Percentiles rank a stretch among this genome's conserved stretches.
Conservation (phyloP, 2,797 vertebrate genomes). For the Adrianichthys oophorus region DNA sequence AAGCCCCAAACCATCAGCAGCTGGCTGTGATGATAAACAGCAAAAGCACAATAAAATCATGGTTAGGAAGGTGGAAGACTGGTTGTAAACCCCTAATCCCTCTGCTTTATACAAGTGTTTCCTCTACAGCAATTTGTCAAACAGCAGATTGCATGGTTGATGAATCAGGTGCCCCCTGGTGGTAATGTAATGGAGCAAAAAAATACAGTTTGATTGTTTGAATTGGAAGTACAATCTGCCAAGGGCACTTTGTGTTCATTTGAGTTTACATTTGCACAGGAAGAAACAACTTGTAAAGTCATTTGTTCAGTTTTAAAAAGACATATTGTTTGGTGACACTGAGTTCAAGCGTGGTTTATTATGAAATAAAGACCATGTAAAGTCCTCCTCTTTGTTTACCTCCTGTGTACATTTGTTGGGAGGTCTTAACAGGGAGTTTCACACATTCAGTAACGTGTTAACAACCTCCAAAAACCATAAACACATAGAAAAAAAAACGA, state of each 20-base stretch:
- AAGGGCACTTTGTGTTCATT: conserved; percentile 52
- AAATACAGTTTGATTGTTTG: conserved; percentile 74
- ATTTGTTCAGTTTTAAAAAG: conserved; percentile 37
- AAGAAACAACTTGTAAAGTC: conserved; percentile 38
- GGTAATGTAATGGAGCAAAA: conserved; percentile 77
- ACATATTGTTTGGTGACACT: conserved; percentile 16
- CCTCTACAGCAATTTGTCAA: conserved; percentile 72
- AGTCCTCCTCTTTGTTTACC: too few relatives aligned
- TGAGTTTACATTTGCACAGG: conserved; percentile 60
- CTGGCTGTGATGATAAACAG: conserved; percentile 43
- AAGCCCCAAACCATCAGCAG: conserved; percentile 17
- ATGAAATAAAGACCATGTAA: too few relatives aligned
- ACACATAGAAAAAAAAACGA: conserved; percentile 63
- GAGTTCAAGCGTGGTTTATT: neutral
- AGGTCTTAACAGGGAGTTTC: conserved; percentile 40
- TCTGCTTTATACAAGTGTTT: conserved; percentile 62
- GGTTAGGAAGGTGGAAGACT: conserved; percentile 47
- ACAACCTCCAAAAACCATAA: conserved; percentile 40
- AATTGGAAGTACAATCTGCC: conserved; percentile 72
- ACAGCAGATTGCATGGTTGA: conserved; percentile 71
- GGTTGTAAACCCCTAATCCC: conserved; percentile 61
- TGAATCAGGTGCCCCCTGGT: conserved; percentile 81
- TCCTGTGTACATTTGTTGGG: neutral
- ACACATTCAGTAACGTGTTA: conserved; percentile 1
- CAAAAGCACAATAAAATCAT: conserved; percentile 47